Evolutionary conservation across 2,113 vertebrate genomes (phyloP), one percentile per base, ranked within the genome.

Genomic region (Ictidomys tridecemlineatus): DNA sequence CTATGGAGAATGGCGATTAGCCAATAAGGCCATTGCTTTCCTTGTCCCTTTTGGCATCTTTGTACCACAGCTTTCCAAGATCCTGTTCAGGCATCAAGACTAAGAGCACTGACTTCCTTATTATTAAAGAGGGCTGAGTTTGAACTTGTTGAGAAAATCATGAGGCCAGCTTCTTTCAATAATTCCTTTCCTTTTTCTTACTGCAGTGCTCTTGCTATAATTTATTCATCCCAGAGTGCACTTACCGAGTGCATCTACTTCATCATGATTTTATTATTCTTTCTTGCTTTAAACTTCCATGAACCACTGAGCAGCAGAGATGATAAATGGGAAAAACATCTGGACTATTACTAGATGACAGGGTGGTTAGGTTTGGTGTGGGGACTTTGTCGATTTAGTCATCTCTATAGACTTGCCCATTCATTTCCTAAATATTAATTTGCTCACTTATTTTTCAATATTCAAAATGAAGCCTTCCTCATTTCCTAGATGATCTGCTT

Each of bases 261-360:
- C 91, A 95, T 97, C 94, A 95, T 91, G 94, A 93, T 94, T 95
- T 94, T 42, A 97, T 94, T 91, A 89, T 85, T 95, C 94, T 28
- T 94, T 93, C 93, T 96, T 85, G 70, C 65, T 92, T 97, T 94
- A 92, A 97, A 97, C 84, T 92, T 93, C 58, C 80, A 93, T 80
- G 76, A 92, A 48, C 80, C 82, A 72, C 84, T 63, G 39, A 85
- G 76, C 65, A 95, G n/a, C 70, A 65, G 34, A 91, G 56, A 56
- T 42, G 56, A 84, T 65, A 39, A 85, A 67, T 0, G 83, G 78
- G 48, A n/a, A 69, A 91, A 85, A 84, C 24, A 65, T n/a, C 32
- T 77, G 53, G 30, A n/a, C 7, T 48, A 61, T 91, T 74, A 51
- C 24, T 80, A 83, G 51, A 86, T 45, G 42, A 78, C 20, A 20